Percentiles rank a stretch among this genome's conserved stretches.
Evolutionary conservation across 2,888 invertebrate species (phyloP).

Genomic region (Dilophus febrilis): DNA sequence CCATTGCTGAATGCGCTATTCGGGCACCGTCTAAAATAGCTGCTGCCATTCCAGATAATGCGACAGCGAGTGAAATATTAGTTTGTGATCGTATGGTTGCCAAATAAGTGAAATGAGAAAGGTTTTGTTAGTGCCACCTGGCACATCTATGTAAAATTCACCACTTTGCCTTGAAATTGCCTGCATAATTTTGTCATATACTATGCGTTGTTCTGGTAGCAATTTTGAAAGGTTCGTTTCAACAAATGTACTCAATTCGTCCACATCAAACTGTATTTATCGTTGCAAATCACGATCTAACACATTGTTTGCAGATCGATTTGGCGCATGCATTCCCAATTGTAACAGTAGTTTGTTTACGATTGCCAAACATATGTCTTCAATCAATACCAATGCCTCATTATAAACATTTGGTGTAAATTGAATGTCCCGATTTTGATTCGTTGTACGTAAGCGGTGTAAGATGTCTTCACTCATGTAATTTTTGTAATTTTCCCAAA

Average conservation of each 20-base stretch:
- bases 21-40: too few species aligned
- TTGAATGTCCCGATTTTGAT: conserved; percentile 3
- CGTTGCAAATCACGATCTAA: conserved; percentile 12
- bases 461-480: conserved; percentile 11
- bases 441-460: conserved; percentile 7
- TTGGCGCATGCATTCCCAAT: conserved; percentile 11
- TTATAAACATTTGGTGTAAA: conserved; percentile 7
- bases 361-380: conserved; percentile 9
- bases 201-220: background rate
- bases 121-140: too few species aligned
- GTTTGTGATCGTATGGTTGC: too few species aligned
- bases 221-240: conserved; percentile 5
- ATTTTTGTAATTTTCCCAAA: conserved; percentile 10
- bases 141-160: too few species aligned
- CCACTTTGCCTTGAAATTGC: too few species aligned
- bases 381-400: conserved; percentile 7
- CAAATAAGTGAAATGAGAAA: too few species aligned
- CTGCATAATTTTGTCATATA: too few species aligned
- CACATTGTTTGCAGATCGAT: conserved; percentile 8
- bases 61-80: too few species aligned
- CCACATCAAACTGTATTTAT: conserved; percentile 11
- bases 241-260: conserved; percentile 7
- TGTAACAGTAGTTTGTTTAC: conserved; percentile 9
- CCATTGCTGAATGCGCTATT: too few species aligned
- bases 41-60: too few species aligned